Evolutionary conservation across 2,113 vertebrate species (phyloP).

Genomic region (Lepus timidus): DNA sequence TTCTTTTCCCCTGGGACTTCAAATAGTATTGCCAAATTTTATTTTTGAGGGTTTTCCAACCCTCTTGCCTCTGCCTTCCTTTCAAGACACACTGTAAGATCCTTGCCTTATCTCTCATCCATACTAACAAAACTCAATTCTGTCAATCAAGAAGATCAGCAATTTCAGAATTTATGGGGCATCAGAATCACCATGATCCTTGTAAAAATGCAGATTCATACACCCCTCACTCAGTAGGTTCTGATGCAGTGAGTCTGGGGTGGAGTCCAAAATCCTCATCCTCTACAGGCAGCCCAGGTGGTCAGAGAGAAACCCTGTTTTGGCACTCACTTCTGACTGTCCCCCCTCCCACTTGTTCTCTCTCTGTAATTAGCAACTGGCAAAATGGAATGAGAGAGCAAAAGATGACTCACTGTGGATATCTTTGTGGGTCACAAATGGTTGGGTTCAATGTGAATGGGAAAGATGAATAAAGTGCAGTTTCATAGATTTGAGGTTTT

Average conservation of each 20-base stretch:
- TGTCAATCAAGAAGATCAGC: background rate
- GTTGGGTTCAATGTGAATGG: conserved; percentile 66
- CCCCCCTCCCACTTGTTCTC: background rate
- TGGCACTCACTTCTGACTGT: background rate
- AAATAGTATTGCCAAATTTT: conserved; percentile 16
- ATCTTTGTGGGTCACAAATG: conserved; percentile 71
- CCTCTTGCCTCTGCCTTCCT: conserved; percentile 35
- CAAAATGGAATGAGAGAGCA: conserved; percentile 4
- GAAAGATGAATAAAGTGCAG: conserved; percentile 48
- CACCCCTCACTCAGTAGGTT: background rate
- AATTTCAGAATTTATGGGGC: conserved; percentile 1
- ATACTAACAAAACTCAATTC: conserved; percentile 38
- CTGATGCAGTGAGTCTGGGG: background rate
- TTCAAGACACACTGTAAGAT: background rate
- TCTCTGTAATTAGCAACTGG: conserved; percentile 43
- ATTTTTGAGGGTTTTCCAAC: conserved; percentile 25
- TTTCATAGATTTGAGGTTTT: conserved; percentile 55
- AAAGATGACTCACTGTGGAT: conserved; percentile 21
- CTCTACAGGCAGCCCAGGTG: background rate
- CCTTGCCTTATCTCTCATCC: conserved; percentile 26
- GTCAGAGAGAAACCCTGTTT: conserved; percentile 42
- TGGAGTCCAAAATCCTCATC: background rate
- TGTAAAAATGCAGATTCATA: conserved; percentile 21
- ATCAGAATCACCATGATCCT: conserved; percentile 41
- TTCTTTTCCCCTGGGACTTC: conserved; percentile 31